These are phyloP conservation scores for Thomomys bottae DNA, from an alignment of 2,113 vertebrate species.

Conservation along the genomic window DNA sequence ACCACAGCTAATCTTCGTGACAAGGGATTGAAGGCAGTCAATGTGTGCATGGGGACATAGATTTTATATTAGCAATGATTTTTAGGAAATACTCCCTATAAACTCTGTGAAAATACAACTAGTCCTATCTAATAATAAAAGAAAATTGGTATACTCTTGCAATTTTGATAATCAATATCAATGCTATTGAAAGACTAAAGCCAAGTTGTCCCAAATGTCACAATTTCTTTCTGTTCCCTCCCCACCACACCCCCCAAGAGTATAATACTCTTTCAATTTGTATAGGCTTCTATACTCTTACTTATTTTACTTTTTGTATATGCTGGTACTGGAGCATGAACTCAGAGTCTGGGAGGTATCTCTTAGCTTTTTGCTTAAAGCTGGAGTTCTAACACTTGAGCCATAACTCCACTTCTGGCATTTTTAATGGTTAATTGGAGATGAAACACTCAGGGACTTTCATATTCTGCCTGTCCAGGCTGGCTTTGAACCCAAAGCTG, in stretches of 20 bases:
- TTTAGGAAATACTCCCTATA: background rate
- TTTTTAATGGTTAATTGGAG: no score
- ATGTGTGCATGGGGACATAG: background rate
- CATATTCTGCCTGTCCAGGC: no score
- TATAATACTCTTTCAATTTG: background rate
- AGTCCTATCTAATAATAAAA: background rate
- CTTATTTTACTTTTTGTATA: no score
- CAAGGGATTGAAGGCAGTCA: background rate
- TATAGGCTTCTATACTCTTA: background rate
- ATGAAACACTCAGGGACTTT: no score
- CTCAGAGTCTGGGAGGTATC: no score
- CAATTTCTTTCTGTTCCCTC: background rate
- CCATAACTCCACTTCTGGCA: no score
- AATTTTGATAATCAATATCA: background rate
- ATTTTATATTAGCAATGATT: constrained; percentile 40
- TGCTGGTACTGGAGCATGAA: no score
- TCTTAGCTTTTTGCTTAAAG: no score
- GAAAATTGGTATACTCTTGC: background rate
- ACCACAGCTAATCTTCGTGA: background rate
- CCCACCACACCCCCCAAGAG: background rate
- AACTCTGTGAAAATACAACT: constrained; percentile 13
- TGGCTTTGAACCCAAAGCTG: no score
- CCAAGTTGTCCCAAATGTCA: background rate
- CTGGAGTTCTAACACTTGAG: no score
- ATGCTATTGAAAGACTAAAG: background rate